These are phyloP conservation scores for Timema cristinae DNA, from an alignment of 2,888 invertebrate genomes.

Conservation along the genomic window DNA sequence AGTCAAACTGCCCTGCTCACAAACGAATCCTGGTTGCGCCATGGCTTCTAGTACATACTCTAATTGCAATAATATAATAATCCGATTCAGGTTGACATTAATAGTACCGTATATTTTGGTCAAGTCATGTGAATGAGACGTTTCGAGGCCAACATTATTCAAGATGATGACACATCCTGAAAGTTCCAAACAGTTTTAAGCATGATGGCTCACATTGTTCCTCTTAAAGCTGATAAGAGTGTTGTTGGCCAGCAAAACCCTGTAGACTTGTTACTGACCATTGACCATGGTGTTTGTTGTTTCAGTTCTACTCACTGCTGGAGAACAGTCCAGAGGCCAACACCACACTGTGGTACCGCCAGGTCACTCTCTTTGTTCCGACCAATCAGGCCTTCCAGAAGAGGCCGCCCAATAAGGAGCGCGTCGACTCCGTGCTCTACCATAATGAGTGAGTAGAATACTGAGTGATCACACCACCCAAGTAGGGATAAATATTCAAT, in stretches of 20 bases:
- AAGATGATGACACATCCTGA: no score
- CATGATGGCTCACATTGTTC: no score
- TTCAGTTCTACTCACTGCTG: slow-evolving; percentile 74
- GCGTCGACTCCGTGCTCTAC: slow-evolving; percentile 60
- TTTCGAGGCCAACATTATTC: no score
- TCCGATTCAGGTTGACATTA: no score
- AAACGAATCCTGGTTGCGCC: no score
- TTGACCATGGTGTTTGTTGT: slow-evolving; percentile 39
- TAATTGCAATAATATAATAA: no score
- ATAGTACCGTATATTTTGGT: no score
- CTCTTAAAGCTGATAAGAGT: not conserved
- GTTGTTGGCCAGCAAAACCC: not conserved
- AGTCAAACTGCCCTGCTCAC: no score
- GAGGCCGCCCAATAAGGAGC: slow-evolving; percentile 56
- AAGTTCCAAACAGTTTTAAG: no score
- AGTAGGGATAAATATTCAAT: no score
- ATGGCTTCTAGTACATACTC: no score
- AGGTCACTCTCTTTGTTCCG: slow-evolving; percentile 84
- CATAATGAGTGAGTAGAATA: slow-evolving; percentile 74
- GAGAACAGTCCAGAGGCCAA: slow-evolving; percentile 70
- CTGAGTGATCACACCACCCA: not conserved
- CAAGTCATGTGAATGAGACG: no score
- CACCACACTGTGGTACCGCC: slow-evolving; percentile 64
- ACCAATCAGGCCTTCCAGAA: slow-evolving; percentile 82
- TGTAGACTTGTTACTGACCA: not conserved